Evolutionary conservation across 2,113 vertebrate species (phyloP).

Genomic region (Romanogobio albipinnatus): DNA sequence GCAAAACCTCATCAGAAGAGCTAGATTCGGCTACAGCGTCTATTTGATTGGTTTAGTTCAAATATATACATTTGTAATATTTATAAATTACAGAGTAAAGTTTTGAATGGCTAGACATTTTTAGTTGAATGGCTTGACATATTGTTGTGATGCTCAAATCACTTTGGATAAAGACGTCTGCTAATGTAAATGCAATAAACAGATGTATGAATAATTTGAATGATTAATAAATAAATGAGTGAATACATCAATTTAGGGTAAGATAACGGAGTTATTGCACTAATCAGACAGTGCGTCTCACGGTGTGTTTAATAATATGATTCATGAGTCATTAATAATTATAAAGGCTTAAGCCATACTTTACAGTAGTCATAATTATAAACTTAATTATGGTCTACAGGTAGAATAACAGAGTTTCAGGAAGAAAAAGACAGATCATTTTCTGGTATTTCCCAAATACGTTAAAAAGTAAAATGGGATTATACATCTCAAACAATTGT

Average conservation of each 20-base stretch:
- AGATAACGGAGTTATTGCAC: not conserved
- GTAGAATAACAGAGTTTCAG: not conserved
- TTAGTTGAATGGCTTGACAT: not conserved
- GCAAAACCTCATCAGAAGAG: not conserved
- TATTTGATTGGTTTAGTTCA: not conserved
- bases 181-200: not conserved
- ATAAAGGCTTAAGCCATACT: not conserved
- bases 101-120: not conserved
- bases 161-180: not conserved
- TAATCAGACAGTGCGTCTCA: not conserved
- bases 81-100: not conserved
- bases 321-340: not conserved
- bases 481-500: not conserved
- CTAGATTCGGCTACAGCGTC: too few species aligned
- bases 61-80: too few species aligned
- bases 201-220: not conserved
- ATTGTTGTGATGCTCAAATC: not conserved
- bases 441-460: not conserved
- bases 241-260: not conserved
- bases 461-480: not conserved
- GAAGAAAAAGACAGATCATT: not conserved
- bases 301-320: not conserved
- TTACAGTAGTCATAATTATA: not conserved
- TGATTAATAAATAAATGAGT: not conserved
- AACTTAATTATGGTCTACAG: constrained; percentile 5